Conservation (phyloP, 2,888 invertebrate genomes). For the Chymomyza fuscimana region DNA sequence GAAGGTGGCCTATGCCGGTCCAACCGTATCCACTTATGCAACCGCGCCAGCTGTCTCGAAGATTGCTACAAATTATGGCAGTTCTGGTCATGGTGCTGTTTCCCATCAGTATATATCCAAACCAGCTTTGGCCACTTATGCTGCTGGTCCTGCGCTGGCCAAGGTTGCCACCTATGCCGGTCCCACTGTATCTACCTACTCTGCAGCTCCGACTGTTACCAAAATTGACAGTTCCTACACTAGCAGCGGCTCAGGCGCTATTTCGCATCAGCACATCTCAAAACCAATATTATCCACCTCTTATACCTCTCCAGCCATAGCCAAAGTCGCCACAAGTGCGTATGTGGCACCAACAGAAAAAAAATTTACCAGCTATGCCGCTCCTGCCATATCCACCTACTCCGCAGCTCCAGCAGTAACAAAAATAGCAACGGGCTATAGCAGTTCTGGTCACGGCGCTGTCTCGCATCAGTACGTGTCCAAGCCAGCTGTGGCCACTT, state of each 20-base stretch:
- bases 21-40: slow-evolving; percentile 45
- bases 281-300: slow-evolving; percentile 56
- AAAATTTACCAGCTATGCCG: slow-evolving; percentile 46
- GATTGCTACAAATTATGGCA: slow-evolving; percentile 52
- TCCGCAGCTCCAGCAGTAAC: slow-evolving; percentile 48
- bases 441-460: slow-evolving; percentile 21
- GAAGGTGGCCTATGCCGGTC: slow-evolving; percentile 64
- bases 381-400: slow-evolving; percentile 47
- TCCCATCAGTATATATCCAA: slow-evolving; percentile 64
- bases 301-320: slow-evolving; percentile 45
- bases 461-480: slow-evolving; percentile 59
- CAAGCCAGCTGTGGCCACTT: slow-evolving; percentile 52
- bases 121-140: slow-evolving; percentile 19
- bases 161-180: slow-evolving; percentile 32
- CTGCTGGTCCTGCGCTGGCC: slow-evolving; percentile 26
- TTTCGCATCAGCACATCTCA: slow-evolving; percentile 59
- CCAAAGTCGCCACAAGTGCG: slow-evolving; percentile 20
- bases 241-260: slow-evolving; percentile 39
- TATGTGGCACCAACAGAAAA: slow-evolving; percentile 35
- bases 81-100: slow-evolving; percentile 50
- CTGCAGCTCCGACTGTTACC: slow-evolving; percentile 34
- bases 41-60: slow-evolving; percentile 48
- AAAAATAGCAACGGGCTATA: slow-evolving; percentile 60
- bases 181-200: slow-evolving; percentile 21
- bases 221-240: slow-evolving; percentile 32